phyloP scores from a whole-genome alignment of 1,140 invertebrate species.

The Sinonovacula constricta region DNA sequence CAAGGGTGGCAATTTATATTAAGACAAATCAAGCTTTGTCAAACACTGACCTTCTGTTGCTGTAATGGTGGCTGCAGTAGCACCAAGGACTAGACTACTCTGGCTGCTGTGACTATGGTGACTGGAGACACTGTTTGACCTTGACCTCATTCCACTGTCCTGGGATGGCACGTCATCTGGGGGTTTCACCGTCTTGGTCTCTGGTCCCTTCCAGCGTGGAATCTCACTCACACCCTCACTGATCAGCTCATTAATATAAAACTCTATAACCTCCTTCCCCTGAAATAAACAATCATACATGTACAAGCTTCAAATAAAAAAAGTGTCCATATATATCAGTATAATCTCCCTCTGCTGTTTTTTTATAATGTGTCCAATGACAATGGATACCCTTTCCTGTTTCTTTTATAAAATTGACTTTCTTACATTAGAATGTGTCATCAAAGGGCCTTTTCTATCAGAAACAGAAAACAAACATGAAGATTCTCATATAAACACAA shows the following conservation, averaged over 20 bases:
- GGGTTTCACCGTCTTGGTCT: slow-evolving; percentile 10
- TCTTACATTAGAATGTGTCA: too few species aligned
- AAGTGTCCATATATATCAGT: too few species aligned
- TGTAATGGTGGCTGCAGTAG: slow-evolving; percentile 69
- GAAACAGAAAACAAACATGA: too few species aligned
- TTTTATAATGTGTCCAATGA: too few species aligned
- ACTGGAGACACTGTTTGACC: slow-evolving; percentile 68
- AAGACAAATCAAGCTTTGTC: too few species aligned
- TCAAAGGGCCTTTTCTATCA: too few species aligned
- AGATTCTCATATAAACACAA: too few species aligned
- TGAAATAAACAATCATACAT: slow-evolving; percentile 67
- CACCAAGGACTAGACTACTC: slow-evolving; percentile 70
- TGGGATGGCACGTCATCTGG: slow-evolving; percentile 64
- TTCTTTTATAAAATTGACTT: too few species aligned
- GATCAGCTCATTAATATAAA: slow-evolving; percentile 90
- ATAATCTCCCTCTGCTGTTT: too few species aligned
- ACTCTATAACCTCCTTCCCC: slow-evolving; percentile 98
- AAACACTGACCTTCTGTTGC: neutral
- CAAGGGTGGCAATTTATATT: too few species aligned
- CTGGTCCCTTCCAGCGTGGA: slow-evolving; percentile 75
- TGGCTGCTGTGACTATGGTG: slow-evolving; percentile 65
- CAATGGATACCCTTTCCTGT: too few species aligned
- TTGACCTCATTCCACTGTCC: slow-evolving; percentile 70
- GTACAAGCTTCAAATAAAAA: neutral
- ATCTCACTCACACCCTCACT: slow-evolving; percentile 88